These are phyloP conservation scores for Patella pellucida DNA, from an alignment of 2,888 invertebrate species.

Conservation along the genomic window DNA sequence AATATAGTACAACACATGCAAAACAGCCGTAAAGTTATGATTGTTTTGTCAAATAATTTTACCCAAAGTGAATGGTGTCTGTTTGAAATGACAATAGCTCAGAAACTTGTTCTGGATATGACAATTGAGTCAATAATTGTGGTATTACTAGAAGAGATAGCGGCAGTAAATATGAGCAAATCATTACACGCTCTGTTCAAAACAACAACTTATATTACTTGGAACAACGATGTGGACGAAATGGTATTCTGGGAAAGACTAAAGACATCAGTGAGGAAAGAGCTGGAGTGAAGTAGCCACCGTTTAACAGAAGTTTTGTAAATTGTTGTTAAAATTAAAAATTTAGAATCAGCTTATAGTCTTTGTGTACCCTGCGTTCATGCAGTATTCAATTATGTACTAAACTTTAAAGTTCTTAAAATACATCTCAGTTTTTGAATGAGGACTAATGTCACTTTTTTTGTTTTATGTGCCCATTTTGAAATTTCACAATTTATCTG, in stretches of 20 bases:
- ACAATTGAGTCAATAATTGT: constrained; percentile 78
- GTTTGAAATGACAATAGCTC: constrained; percentile 81
- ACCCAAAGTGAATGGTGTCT: constrained; percentile 81
- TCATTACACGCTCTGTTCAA: constrained; percentile 79
- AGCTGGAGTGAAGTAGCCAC: too few species aligned
- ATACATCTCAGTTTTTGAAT: too few species aligned
- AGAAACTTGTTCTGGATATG: constrained; percentile 72
- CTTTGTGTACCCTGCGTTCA: too few species aligned
- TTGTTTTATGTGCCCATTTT: too few species aligned
- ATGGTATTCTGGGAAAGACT: background rate
- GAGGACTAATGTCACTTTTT: too few species aligned
- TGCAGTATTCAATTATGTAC: too few species aligned
- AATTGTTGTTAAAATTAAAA: too few species aligned
- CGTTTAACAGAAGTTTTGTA: too few species aligned
- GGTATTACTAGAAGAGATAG: constrained; percentile 79
- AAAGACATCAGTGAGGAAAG: background rate
- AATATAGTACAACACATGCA: constrained; percentile 82
- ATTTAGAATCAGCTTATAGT: too few species aligned
- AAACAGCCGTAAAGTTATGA: constrained; percentile 77
- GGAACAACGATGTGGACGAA: constrained; percentile 67
- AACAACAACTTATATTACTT: constrained; percentile 80
- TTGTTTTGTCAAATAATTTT: constrained; percentile 78
- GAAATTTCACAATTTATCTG: too few species aligned
- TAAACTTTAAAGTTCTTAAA: too few species aligned
- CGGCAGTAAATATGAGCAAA: constrained; percentile 76